Base-by-base conservation (phyloP, 1,140 invertebrate genomes). In the Polypedilum pembai region DNA sequence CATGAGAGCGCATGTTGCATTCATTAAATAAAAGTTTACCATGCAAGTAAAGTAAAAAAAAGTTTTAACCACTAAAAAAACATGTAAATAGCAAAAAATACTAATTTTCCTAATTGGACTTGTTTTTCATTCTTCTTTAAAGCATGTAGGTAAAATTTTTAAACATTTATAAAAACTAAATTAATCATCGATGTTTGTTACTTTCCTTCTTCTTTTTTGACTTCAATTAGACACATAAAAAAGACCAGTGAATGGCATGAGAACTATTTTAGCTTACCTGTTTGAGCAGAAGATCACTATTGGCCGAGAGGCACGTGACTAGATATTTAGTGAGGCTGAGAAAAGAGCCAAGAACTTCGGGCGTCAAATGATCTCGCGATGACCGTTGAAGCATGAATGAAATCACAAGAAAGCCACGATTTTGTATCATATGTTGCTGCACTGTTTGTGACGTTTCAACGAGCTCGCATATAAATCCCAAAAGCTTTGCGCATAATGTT, bases 371-470 rank as follows among this genome's bases (percentile, higher is more conserved):
- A 79, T 98, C 94, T 77, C 95, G 87, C 41, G 92, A 95, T 20
- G 94, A 94, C 81, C 95, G 90, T 81, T 98, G 95, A 75, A 99
- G 86, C 87, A 98, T 93, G 82, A 95, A 96, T 77, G 96, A 97
- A 81, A 99, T 98, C 66, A 99, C 96, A 76, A 99, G 87, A 84
- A 99, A 99, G 65, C 97, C 97, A 78, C 96, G 87, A 80, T 95
- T 98, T 76, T 82, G 97, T 82, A 98, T 92, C 92, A 99, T 96
- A 80, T 99, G 98, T 81, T 99, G 97, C 81, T 99, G 98, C 75
- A 99, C 95, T 15, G 94, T 98, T 79, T 93, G 90, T 76, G 96
- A 99, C 73, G 92, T 95, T 82, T 98, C 95, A 74, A 99, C 92
- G 78, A 99, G 86, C 80, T 98, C 96, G 84, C 96, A 98, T 77